A percentile compares a stretch with the other conserved stretches of the same genome.
These are phyloP conservation scores for Neomonachus schauinslandi DNA, from an alignment of 2,113 vertebrate species.

Conservation along the genomic window DNA sequence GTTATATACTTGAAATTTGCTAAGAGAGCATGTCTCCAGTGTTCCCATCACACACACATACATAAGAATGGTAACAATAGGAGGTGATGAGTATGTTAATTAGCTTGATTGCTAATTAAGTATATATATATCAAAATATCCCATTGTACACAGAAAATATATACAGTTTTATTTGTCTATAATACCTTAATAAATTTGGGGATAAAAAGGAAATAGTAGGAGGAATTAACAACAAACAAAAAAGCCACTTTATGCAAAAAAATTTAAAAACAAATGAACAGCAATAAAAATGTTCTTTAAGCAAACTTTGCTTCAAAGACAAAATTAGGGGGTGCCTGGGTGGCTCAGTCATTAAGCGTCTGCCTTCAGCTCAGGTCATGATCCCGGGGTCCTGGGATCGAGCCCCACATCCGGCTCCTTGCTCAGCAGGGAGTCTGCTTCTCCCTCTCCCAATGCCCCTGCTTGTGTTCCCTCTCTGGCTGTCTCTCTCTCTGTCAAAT, in stretches of 20 bases:
- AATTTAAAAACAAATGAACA: not conserved
- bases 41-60: not conserved
- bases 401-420: no score
- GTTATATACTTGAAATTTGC: not conserved
- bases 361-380: no score
- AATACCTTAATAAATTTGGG: not conserved
- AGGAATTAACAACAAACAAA: not conserved
- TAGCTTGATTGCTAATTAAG: not conserved
- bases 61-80: not conserved
- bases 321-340: not conserved
- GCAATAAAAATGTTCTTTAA: not conserved
- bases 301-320: not conserved
- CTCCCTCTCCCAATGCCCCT: no score
- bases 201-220: not conserved
- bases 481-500: no score
- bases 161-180: not conserved
- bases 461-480: no score
- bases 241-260: not conserved
- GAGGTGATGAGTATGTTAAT: not conserved
- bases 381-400: no score
- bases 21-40: not conserved
- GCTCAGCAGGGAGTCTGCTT: no score
- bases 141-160: not conserved
- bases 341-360: no score
- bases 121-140: not conserved